Evolutionary conservation across 2,888 invertebrate genomes (phyloP).

Genomic region (Oscheius sp.): DNA sequence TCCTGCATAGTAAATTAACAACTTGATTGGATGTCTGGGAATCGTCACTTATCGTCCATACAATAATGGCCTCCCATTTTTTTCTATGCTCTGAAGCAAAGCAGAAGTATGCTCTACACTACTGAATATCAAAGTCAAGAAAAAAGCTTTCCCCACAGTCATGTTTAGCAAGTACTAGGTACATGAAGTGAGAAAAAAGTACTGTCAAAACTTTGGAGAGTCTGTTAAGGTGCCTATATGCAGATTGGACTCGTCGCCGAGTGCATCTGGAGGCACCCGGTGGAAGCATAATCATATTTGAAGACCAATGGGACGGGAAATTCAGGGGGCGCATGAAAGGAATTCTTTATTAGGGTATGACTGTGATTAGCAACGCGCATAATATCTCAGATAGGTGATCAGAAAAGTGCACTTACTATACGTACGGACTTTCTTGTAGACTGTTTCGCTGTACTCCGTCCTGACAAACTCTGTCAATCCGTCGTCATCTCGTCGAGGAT

Average conservation of each 20-base stretch:
- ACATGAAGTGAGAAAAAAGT: background rate
- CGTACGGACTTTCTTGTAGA: conserved; percentile 60
- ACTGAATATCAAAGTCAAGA: no score
- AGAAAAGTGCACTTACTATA: conserved; percentile 50
- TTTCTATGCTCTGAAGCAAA: no score
- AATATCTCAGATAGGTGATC: background rate
- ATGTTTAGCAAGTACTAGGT: no score
- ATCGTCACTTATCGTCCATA: no score
- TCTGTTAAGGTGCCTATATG: conserved; percentile 25
- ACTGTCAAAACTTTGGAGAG: conserved; percentile 2
- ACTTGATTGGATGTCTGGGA: conserved; percentile 10
- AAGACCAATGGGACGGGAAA: conserved; percentile 37
- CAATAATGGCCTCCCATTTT: no score
- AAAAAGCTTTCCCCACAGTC: no score
- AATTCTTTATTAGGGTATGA: conserved; percentile 28
- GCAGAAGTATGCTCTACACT: no score
- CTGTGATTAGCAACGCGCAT: conserved; percentile 34
- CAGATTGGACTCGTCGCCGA: conserved; percentile 26
- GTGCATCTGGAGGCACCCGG: conserved; percentile 38
- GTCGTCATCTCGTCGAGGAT: conserved; percentile 46
- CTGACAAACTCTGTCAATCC: conserved; percentile 58
- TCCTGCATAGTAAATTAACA: conserved; percentile 22
- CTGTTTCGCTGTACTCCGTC: conserved; percentile 54
- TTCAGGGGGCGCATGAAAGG: conserved; percentile 36
- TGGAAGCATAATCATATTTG: conserved; percentile 37